Evolutionary conservation across 2,888 invertebrate species (phyloP).

Genomic region (Artemia sinica): DNA sequence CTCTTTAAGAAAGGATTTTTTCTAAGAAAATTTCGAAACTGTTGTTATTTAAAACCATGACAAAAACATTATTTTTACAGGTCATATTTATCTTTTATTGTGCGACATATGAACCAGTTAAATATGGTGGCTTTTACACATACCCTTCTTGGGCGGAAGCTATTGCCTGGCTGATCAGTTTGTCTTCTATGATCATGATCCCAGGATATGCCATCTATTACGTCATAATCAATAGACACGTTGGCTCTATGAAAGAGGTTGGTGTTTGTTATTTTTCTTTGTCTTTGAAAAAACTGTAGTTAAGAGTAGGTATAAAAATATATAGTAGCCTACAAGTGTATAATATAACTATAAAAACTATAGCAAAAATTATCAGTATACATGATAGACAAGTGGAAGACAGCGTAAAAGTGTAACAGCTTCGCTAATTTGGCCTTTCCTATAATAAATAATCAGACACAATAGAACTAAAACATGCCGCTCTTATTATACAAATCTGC

Average conservation of each 20-base stretch:
- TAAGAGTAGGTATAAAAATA: not conserved
- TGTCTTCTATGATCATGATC: conserved; percentile 47
- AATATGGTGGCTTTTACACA: conserved; percentile 39
- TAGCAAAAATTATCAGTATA: no score
- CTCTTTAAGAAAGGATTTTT: no score
- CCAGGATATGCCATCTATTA: conserved; percentile 45
- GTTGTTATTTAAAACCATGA: no score
- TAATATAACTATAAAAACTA: no score
- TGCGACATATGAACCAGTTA: conserved; percentile 41
- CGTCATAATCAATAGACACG: conserved; percentile 32
- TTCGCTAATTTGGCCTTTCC: no score
- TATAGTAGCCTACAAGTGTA: not conserved
- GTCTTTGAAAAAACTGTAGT: not conserved
- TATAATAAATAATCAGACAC: no score
- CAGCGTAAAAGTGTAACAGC: no score
- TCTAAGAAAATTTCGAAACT: no score
- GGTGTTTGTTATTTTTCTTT: not conserved
- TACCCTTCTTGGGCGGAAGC: conserved; percentile 45
- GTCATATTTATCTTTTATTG: conserved; percentile 44
- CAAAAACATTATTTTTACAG: conserved; percentile 32
- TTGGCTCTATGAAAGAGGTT: conserved; percentile 40
- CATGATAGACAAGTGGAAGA: no score
- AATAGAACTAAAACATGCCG: no score
- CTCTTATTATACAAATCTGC: no score
- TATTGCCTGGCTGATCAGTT: conserved; percentile 42